Percentiles rank a stretch among this genome's conserved stretches.
phyloP scores from a whole-genome alignment of 2,797 vertebrate species.

The Urosaurus nigricauda region DNA sequence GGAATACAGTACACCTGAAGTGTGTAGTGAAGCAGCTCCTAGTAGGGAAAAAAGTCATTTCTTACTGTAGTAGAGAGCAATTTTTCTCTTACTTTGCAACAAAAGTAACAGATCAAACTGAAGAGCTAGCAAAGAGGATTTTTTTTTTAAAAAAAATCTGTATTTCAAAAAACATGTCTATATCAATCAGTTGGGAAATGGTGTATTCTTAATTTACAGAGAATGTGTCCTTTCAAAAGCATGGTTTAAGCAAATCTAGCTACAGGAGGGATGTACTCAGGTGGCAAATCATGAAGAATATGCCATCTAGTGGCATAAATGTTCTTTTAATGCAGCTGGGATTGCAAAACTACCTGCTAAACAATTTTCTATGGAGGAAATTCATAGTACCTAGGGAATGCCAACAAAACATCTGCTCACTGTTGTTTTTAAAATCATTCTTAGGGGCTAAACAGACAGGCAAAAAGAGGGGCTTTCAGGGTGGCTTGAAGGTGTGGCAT shows the following conservation, averaged over 20 bases:
- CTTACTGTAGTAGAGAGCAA: not conserved
- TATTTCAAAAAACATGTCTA: not conserved
- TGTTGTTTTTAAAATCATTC: not conserved
- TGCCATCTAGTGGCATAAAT: constrained; percentile 1
- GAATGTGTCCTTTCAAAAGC: not conserved
- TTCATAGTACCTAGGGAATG: not conserved
- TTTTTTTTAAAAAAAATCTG: not conserved
- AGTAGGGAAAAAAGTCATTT: constrained; percentile 3
- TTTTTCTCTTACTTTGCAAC: not conserved
- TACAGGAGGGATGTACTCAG: not conserved
- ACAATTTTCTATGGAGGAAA: not conserved
- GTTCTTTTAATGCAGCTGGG: not conserved
- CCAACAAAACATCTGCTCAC: not conserved
- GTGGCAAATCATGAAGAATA: constrained; percentile 4
- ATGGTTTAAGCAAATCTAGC: not conserved
- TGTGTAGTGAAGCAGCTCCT: not conserved
- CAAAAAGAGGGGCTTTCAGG: too few species aligned
- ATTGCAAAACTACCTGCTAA: too few species aligned
- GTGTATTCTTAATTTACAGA: not conserved
- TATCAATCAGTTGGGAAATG: not conserved
- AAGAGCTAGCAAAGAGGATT: not conserved
- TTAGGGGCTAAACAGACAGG: too few species aligned
- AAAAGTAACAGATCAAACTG: not conserved
- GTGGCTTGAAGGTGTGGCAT: too few species aligned
- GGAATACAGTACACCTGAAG: constrained; percentile 32